phyloP scores from a whole-genome alignment of 2,888 invertebrate genomes.

The Crioceris asparagi region DNA sequence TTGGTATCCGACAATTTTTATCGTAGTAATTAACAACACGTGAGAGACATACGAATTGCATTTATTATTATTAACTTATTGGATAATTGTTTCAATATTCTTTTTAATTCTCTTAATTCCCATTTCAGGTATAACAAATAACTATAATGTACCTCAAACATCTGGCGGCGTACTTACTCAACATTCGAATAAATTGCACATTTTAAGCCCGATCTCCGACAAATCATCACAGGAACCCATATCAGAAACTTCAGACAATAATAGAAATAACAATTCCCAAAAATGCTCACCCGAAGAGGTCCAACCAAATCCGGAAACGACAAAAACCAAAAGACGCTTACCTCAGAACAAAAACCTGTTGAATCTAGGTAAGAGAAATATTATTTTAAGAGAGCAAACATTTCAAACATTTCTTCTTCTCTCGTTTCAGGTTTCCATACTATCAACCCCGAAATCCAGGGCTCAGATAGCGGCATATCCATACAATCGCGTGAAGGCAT shows the following conservation, averaged over 20 bases:
- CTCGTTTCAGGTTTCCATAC: constrained; percentile 41
- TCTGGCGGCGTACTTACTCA: constrained; percentile 45
- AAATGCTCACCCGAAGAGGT: constrained; percentile 64
- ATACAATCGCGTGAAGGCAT: constrained; percentile 72
- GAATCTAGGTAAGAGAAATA: constrained; percentile 39
- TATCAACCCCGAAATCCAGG: constrained; percentile 59
- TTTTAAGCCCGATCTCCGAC: constrained; percentile 81
- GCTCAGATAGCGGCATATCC: constrained; percentile 82
- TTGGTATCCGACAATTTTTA: too few species aligned
- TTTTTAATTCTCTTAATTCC: not conserved
- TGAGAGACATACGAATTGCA: too few species aligned
- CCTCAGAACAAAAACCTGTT: constrained; percentile 69
- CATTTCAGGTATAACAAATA: constrained; percentile 15
- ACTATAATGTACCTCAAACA: constrained; percentile 15
- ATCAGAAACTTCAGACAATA: constrained; percentile 73
- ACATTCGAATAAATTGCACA: constrained; percentile 64
- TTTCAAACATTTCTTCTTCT: too few species aligned
- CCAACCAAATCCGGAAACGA: constrained; percentile 37
- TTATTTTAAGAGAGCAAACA: too few species aligned
- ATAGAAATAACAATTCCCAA: constrained; percentile 66
- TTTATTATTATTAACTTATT: not conserved
- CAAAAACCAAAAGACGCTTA: constrained; percentile 53
- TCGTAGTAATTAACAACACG: too few species aligned
- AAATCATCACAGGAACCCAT: constrained; percentile 81
- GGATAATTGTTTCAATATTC: not conserved